A percentile compares a stretch with the other conserved stretches of the same genome.
Conservation (phyloP, 2,113 vertebrate genomes). For the Carassius auratus region DNA sequence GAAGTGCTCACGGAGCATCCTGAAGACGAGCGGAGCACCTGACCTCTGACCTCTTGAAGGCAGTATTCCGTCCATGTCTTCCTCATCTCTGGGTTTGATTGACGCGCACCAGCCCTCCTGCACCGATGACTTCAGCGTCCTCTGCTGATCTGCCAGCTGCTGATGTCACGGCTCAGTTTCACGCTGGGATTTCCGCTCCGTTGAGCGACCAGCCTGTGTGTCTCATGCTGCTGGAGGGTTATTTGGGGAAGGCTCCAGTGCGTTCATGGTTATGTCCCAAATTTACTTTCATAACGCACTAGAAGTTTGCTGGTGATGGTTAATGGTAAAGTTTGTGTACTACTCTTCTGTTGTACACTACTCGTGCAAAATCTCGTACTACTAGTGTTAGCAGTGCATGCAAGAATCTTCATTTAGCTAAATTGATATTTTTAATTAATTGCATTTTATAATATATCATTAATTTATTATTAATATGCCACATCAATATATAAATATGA, state of each 20-base stretch:
- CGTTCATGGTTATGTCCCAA: background rate
- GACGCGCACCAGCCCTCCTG: constrained; percentile 69
- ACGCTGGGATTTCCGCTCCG: constrained; percentile 69
- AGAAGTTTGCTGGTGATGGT: too few species aligned
- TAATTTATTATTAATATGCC: too few species aligned
- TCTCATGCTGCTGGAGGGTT: too few species aligned
- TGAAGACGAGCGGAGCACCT: background rate
- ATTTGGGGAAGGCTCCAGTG: background rate
- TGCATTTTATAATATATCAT: too few species aligned
- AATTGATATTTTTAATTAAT: too few species aligned
- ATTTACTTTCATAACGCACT: too few species aligned
- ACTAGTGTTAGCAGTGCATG: background rate
- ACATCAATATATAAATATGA: too few species aligned
- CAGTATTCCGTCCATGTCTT: background rate
- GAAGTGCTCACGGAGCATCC: background rate
- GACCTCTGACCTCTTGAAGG: background rate
- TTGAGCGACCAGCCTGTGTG: constrained; percentile 51
- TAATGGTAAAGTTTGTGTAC: too few species aligned
- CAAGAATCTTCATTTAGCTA: background rate
- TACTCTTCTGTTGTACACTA: too few species aligned
- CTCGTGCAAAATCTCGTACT: too few species aligned
- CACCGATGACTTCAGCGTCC: constrained; percentile 66
- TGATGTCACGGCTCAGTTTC: constrained; percentile 77
- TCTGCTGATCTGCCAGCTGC: constrained; percentile 66
- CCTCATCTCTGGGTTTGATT: constrained; percentile 52